Conservation (phyloP, 2,797 vertebrate species). For the Rhinoraja longicauda region DNA sequence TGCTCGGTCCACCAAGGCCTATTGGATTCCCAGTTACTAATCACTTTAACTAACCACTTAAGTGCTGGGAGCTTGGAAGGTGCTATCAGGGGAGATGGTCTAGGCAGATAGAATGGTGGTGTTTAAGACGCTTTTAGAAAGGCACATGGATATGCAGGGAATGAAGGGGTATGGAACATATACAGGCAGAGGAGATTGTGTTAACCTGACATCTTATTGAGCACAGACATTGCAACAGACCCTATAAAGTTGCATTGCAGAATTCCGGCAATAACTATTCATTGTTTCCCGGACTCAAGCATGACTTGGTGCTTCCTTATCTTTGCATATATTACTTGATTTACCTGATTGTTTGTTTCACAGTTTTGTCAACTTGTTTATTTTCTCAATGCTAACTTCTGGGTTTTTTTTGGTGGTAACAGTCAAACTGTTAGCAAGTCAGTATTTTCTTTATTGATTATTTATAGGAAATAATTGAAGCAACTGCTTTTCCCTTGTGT, state of each 20-base stretch:
- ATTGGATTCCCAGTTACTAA: too few relatives aligned
- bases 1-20: too few relatives aligned
- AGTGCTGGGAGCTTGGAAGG: too few relatives aligned
- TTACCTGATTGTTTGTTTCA: not conserved
- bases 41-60: too few relatives aligned
- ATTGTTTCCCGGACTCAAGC: not conserved
- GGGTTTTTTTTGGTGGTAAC: not conserved
- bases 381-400: not conserved
- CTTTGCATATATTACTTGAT: not conserved
- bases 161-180: too few relatives aligned
- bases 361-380: not conserved
- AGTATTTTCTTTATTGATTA: not conserved
- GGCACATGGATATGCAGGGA: too few relatives aligned
- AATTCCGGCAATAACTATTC: not conserved
- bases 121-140: too few relatives aligned
- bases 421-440: not conserved
- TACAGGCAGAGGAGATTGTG: too few relatives aligned
- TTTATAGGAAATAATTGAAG: slow-evolving; percentile 12
- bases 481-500: not conserved
- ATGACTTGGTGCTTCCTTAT: not conserved
- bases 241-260: not conserved
- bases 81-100: too few relatives aligned
- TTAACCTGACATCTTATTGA: too few relatives aligned
- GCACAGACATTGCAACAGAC: too few relatives aligned
- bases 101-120: too few relatives aligned